These are phyloP conservation scores for Liopterus haemorrhoidalis DNA, from an alignment of 2,888 invertebrate genomes.

Conservation along the genomic window DNA sequence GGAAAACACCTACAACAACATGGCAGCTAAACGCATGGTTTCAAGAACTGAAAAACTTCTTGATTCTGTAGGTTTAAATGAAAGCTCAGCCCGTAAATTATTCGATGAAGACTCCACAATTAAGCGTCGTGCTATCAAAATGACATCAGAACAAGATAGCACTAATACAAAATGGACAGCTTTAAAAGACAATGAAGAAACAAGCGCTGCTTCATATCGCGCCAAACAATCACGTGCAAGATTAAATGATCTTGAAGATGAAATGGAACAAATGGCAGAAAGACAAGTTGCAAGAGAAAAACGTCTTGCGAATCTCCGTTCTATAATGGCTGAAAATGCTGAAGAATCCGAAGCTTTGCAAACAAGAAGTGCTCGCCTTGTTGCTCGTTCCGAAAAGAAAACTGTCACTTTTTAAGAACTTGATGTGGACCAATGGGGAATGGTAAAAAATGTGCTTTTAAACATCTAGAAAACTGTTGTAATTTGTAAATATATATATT, in stretches of 20 bases:
- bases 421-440: too few species aligned
- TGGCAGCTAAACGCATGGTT: constrained; percentile 53
- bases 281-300: constrained; percentile 64
- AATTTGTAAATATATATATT: too few species aligned
- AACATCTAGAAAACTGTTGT: too few species aligned
- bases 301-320: constrained; percentile 63
- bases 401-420: constrained; percentile 42
- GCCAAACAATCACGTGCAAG: constrained; percentile 63
- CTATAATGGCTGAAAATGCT: constrained; percentile 58
- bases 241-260: constrained; percentile 65
- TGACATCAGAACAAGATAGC: constrained; percentile 31
- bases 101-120: constrained; percentile 41
- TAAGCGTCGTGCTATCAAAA: constrained; percentile 45
- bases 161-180: constrained; percentile 61
- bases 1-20: constrained; percentile 53
- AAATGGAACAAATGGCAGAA: constrained; percentile 67
- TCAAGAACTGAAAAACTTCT: constrained; percentile 60
- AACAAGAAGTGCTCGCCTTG: too few species aligned
- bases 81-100: constrained; percentile 49
- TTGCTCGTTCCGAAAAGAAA: constrained; percentile 41
- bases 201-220: constrained; percentile 56
- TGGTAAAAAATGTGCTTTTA: too few species aligned
- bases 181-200: constrained; percentile 46
- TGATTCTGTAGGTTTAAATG: constrained; percentile 58
- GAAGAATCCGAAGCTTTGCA: constrained; percentile 45